phyloP scores from a whole-genome alignment of 2,888 invertebrate genomes.

The Drosophila kokeensis region DNA sequence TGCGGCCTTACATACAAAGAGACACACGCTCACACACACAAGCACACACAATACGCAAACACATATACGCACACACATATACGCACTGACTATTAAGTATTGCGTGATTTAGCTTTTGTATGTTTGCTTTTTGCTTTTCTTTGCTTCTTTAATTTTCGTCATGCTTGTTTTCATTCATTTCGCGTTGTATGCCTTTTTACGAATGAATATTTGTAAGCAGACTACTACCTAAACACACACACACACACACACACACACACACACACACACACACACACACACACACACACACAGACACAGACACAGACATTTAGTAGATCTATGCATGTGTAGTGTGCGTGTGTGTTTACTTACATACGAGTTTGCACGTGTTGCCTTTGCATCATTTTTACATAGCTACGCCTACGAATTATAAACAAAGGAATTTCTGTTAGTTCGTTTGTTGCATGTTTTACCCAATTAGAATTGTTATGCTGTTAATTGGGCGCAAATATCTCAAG shows the following conservation, averaged over 20 bases:
- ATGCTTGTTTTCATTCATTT: slow-evolving; percentile 64
- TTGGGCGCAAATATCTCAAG: slow-evolving; percentile 37
- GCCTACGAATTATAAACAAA: slow-evolving; percentile 34
- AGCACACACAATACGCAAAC: not conserved
- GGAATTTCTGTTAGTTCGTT: slow-evolving; percentile 42
- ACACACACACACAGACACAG: not conserved
- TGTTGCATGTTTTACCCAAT: slow-evolving; percentile 49
- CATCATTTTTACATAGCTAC: slow-evolving; percentile 40
- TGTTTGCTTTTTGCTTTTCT: slow-evolving; percentile 24
- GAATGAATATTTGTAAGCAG: slow-evolving; percentile 12
- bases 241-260: not conserved
- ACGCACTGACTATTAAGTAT: slow-evolving; percentile 15
- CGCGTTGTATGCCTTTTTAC: slow-evolving; percentile 58
- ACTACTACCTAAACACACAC: not conserved
- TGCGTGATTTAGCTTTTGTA: slow-evolving; percentile 41
- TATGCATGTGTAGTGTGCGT: not conserved
- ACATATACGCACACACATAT: slow-evolving; percentile 5
- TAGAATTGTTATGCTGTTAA: slow-evolving; percentile 53
- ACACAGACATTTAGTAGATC: not conserved
- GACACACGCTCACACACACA: not conserved
- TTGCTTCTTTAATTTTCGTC: slow-evolving; percentile 37
- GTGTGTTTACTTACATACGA: not conserved
- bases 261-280: not conserved
- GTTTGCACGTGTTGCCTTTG: slow-evolving; percentile 43
- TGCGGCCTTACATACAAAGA: slow-evolving; percentile 19